A percentile compares a stretch with the other conserved stretches of the same genome.
phyloP scores from a whole-genome alignment of 64 coral and sea anemone species.

The Actinia equina region DNA sequence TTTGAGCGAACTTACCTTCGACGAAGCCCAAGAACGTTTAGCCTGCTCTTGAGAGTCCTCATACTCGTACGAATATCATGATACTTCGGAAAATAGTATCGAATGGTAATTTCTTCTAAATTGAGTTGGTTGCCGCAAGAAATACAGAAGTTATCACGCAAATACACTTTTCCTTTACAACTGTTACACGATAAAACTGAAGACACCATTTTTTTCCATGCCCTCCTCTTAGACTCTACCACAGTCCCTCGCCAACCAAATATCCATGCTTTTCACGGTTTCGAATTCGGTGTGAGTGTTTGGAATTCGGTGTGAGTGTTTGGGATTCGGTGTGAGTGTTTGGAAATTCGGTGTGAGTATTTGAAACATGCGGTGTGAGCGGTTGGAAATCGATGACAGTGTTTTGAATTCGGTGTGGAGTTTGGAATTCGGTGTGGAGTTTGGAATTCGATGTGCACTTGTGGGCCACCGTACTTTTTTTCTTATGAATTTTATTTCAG shows the following conservation, averaged over 20 bases:
- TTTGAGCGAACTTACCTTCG: too few relatives aligned
- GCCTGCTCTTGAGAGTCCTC: neutral
- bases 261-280: neutral
- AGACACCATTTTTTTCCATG: neutral
- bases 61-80: neutral
- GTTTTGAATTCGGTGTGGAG: neutral
- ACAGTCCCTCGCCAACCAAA: neutral
- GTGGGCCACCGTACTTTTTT: neutral
- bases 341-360: neutral
- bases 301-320: neutral
- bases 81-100: neutral
- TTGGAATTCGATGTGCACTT: neutral
- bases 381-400: neutral
- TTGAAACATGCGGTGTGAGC: neutral
- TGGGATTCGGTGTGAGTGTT: neutral
- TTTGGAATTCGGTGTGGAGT: neutral
- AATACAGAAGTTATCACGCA: neutral
- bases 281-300: neutral
- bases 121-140: neutral
- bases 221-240: neutral
- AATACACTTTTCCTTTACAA: neutral
- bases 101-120: neutral
- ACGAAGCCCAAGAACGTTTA: too few relatives aligned
- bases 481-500: too few relatives aligned
- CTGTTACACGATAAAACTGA: neutral